Percentiles rank a stretch among this genome's conserved stretches.
These are phyloP conservation scores for Cecropterus lyciades DNA, from an alignment of 1,140 invertebrate genomes.

Conservation along the genomic window DNA sequence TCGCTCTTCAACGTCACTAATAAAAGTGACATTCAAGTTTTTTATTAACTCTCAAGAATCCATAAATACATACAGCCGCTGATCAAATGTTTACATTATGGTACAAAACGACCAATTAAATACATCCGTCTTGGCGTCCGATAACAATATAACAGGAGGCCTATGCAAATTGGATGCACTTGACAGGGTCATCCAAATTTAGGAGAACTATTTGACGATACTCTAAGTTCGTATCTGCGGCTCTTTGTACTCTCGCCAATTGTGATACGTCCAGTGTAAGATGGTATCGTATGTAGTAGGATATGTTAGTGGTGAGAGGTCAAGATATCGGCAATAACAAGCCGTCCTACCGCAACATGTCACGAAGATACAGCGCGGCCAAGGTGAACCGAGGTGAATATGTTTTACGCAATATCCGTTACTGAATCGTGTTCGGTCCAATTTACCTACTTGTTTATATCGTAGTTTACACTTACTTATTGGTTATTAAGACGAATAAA, in stretches of 20 bases:
- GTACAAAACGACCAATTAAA: slow-evolving; percentile 38
- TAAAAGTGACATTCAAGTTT: slow-evolving; percentile 9
- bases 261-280: slow-evolving; percentile 8
- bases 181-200: slow-evolving; percentile 27
- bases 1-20: neutral
- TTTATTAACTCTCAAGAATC: slow-evolving; percentile 1
- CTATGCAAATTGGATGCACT: slow-evolving; percentile 42
- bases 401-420: slow-evolving; percentile 40
- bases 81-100: slow-evolving; percentile 36
- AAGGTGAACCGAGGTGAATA: slow-evolving; percentile 47
- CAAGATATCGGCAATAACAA: slow-evolving; percentile 9
- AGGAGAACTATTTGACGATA: neutral
- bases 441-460: slow-evolving; percentile 1
- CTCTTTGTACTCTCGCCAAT: slow-evolving; percentile 7
- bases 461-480: neutral
- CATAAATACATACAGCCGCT: slow-evolving; percentile 1
- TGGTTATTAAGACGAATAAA: neutral
- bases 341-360: slow-evolving; percentile 61
- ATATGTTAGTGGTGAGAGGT: slow-evolving; percentile 30
- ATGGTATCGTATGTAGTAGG: neutral
- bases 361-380: slow-evolving; percentile 42
- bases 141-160: slow-evolving; percentile 30
- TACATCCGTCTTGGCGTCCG: slow-evolving; percentile 17
- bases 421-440: neutral
- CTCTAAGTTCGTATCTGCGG: neutral